Evolutionary conservation across 2,113 vertebrate species (phyloP).

Genomic region (Callorhinus ursinus): DNA sequence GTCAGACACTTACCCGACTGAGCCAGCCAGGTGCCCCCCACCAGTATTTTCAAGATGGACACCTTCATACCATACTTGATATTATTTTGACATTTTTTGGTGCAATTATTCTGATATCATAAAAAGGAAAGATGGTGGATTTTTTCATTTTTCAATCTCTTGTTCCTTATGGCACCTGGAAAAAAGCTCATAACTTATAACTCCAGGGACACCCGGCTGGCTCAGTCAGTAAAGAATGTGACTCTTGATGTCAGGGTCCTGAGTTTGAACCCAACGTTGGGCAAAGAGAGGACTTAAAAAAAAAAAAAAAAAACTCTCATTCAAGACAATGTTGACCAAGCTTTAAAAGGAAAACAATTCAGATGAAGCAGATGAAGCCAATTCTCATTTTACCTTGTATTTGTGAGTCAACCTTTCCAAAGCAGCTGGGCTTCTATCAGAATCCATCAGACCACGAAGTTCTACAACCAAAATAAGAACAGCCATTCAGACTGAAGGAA

Average conservation of each 20-base stretch:
- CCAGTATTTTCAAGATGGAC: not conserved
- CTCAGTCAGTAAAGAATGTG: not conserved
- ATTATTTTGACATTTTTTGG: not conserved
- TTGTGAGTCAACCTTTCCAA: constrained; percentile 85
- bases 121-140: not conserved
- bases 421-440: constrained; percentile 61
- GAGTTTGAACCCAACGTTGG: not conserved
- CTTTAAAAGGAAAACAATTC: not conserved
- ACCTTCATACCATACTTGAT: not conserved
- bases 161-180: not conserved
- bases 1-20: not conserved
- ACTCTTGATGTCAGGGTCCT: not conserved
- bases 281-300: not conserved
- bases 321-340: not conserved
- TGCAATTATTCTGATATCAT: not conserved
- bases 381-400: constrained; percentile 85
- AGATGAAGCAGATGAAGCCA: accelerated
- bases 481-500: not conserved
- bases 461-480: not conserved
- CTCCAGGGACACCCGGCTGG: not conserved
- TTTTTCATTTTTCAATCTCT: not conserved
- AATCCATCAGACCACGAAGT: not conserved
- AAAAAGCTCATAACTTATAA: not conserved
- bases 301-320: not conserved
- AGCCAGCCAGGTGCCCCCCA: not conserved